Conservation (phyloP, 2,113 vertebrate genomes). For the Callopanchax toddi region DNA sequence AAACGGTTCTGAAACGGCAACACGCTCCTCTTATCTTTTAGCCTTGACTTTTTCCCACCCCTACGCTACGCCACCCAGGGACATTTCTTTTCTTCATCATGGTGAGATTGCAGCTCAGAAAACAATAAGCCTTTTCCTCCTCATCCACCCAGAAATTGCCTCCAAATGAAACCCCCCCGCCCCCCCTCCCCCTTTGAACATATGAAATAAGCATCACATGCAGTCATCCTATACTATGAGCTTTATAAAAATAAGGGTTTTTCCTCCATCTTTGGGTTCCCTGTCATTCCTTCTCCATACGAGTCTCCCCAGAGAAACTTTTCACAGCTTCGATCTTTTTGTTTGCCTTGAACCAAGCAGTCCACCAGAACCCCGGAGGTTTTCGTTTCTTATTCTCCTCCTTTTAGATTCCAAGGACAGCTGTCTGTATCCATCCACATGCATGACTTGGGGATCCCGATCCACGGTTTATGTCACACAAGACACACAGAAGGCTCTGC, state of each 20-base stretch:
- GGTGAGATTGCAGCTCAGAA: constrained; percentile 4
- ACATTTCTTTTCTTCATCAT: background rate
- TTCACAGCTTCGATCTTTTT: constrained; percentile 24
- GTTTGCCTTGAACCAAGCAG: constrained; percentile 17
- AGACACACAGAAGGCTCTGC: too few species aligned
- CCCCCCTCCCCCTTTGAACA: background rate
- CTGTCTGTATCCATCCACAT: constrained; percentile 13
- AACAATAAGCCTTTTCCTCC: background rate
- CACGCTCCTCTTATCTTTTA: background rate
- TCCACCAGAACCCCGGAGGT: background rate
- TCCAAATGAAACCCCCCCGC: constrained; percentile 1
- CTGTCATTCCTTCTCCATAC: constrained; percentile 9
- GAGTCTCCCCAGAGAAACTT: constrained; percentile 7
- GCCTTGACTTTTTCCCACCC: background rate
- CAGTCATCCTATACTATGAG: background rate
- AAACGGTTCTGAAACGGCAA: constrained; percentile 3
- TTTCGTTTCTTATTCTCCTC: constrained; percentile 17
- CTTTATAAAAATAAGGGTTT: too few species aligned
- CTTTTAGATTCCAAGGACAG: constrained; percentile 24
- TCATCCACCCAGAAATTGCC: constrained; percentile 7
- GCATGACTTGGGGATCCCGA: constrained; percentile 9
- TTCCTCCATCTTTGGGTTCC: constrained; percentile 6
- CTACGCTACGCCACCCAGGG: background rate
- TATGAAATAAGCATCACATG: too few species aligned
- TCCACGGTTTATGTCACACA: background rate